Evolutionary conservation across 2,113 vertebrate species (phyloP), one percentile per base, ranked within the genome.

Genomic region (Platysternon megacephalum): DNA sequence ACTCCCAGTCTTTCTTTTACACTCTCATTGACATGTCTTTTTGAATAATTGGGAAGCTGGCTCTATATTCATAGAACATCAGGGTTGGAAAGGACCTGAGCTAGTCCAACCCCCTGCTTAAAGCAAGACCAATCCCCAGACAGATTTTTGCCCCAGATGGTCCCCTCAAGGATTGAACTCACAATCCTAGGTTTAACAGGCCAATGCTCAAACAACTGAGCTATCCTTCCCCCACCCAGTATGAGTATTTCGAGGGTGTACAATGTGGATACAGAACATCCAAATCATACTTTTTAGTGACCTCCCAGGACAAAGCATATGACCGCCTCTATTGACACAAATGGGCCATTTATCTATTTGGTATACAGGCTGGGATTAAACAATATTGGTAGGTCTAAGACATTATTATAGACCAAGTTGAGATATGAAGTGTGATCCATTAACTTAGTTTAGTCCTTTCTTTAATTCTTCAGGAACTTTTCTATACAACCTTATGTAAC

Each of bases 381-480:
- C 55, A 17, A 1, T 0, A 0, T 24, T 1, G 0, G 3, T 0
- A 0, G 1, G 5, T n/a, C 22, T 3, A 48, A n/a, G 13, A 26
- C 61, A 29, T 19, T 21, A 29, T 58, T 81, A 8, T 42, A 0
- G 0, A 55, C 19, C 16, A 0, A 0, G n/a, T 11, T 85, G 68
- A 76, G n/a, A 3, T 35, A 44, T 0, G 0, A 65, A 2, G 74
- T 0, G 2, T 0, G 0, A 87, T 46, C 48, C 0, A 0, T 85
- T 79, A 48, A 46, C 85, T 93, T 92, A 35, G 48, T 39, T 48
- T 46, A 84, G 79, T 68, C 81, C 35, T 96, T 88, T 56, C 87
- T 93, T 96, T 82, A 87, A 93, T 93, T 95, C 97, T 93, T 89
- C 94, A 90, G 93, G 81, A 97, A 95, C 88, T 97, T 95, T 93